Percentiles rank a stretch among this genome's conserved stretches.
Evolutionary conservation across 2,113 vertebrate genomes (phyloP).

Genomic region (Nesoenas mayeri): DNA sequence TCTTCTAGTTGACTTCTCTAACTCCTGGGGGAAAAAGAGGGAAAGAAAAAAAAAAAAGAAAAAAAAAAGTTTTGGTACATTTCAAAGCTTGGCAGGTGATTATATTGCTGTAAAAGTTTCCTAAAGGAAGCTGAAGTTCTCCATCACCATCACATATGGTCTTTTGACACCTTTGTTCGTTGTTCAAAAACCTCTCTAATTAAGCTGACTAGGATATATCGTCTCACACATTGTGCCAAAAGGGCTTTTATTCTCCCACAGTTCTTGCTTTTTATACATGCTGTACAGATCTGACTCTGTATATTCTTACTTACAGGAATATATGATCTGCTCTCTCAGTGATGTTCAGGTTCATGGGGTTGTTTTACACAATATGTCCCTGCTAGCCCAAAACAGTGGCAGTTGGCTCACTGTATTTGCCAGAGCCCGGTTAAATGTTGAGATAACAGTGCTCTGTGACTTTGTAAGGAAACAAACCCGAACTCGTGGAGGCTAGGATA

Average conservation of each 20-base stretch:
- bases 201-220: not conserved
- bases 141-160: fast-evolving
- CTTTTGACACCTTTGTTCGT: not conserved
- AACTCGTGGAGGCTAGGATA: not conserved
- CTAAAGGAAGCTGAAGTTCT: not conserved
- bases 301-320: not conserved
- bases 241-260: not conserved
- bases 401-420: not conserved
- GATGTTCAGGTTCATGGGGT: fast-evolving
- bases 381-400: not conserved
- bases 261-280: not conserved
- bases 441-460: not conserved
- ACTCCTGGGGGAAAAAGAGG: fast-evolving
- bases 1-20: not conserved
- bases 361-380: not conserved
- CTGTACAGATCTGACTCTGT: not conserved
- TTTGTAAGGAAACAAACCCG: not conserved
- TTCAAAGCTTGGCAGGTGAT: not conserved
- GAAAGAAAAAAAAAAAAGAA: no score
- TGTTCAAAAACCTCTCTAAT: not conserved
- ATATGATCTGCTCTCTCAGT: not conserved
- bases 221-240: not conserved
- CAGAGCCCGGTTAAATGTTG: not conserved
- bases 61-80: not conserved
- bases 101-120: not conserved